phyloP scores from a whole-genome alignment of 2,888 invertebrate genomes.

The Empis stercorea region DNA sequence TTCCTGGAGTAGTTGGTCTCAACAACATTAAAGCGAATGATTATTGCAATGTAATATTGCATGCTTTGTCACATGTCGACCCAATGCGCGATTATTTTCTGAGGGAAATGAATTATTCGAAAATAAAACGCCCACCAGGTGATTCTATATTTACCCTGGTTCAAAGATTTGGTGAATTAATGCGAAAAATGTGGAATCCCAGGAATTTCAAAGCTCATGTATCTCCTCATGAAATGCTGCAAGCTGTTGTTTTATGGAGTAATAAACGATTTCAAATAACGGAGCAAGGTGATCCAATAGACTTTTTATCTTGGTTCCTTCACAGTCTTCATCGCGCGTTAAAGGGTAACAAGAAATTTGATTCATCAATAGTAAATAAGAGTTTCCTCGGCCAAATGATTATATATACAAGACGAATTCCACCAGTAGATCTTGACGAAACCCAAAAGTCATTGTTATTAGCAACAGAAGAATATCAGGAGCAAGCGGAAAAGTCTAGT shows the following conservation, averaged over 20 bases:
- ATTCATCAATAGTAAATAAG: slow-evolving; percentile 87
- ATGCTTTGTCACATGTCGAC: slow-evolving; percentile 90
- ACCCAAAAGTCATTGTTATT: slow-evolving; percentile 68
- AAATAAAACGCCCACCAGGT: slow-evolving; percentile 84
- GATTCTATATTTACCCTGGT: slow-evolving; percentile 87
- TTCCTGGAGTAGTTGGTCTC: slow-evolving; percentile 91
- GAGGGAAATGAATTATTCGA: slow-evolving; percentile 81
- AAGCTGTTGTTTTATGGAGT: slow-evolving; percentile 94
- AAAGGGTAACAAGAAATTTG: slow-evolving; percentile 77
- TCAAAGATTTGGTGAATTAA: slow-evolving; percentile 81
- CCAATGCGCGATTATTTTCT: slow-evolving; percentile 92
- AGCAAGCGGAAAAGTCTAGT: slow-evolving; percentile 77
- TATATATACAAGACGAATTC: slow-evolving; percentile 82
- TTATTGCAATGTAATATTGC: slow-evolving; percentile 94
- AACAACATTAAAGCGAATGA: slow-evolving; percentile 99
- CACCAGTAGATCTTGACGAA: slow-evolving; percentile 83
- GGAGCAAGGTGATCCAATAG: slow-evolving; percentile 95
- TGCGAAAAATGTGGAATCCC: slow-evolving; percentile 98
- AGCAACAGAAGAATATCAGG: slow-evolving; percentile 75
- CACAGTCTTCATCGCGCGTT: slow-evolving; percentile 91
- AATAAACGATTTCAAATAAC: slow-evolving; percentile 97
- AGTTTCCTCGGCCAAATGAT: slow-evolving; percentile 88
- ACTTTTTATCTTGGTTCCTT: slow-evolving; percentile 96
- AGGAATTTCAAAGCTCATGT: slow-evolving; percentile 98
- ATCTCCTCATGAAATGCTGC: slow-evolving; percentile 99